These are phyloP conservation scores for Agrochola lychnidis DNA, from an alignment of 2,888 invertebrate genomes.

Conservation along the genomic window DNA sequence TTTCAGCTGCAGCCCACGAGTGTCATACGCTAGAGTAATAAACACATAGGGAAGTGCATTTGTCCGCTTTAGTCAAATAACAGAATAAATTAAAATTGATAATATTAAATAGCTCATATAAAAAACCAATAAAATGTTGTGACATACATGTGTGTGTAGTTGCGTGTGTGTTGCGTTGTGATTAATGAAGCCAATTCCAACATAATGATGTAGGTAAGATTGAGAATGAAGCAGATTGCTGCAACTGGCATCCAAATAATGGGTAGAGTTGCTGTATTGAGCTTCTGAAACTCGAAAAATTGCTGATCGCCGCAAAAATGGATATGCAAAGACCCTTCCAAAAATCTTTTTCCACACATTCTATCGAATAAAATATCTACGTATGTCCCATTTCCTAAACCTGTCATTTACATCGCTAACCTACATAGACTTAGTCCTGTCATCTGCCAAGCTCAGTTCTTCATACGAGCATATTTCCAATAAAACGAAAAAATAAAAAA, in stretches of 20 bases:
- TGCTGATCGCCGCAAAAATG: not conserved
- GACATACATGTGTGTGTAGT: too few relatives aligned
- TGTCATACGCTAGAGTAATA: too few relatives aligned
- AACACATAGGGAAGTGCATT: too few relatives aligned
- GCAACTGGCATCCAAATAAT: not conserved
- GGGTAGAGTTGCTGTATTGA: not conserved
- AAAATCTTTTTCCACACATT: not conserved
- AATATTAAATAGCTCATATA: too few relatives aligned
- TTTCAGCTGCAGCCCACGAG: too few relatives aligned
- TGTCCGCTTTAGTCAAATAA: too few relatives aligned
- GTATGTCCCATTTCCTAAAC: conserved; percentile 9
- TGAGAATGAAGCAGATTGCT: too few relatives aligned
- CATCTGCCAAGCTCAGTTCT: conserved; percentile 36
- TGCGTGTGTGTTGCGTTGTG: too few relatives aligned
- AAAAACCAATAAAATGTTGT: too few relatives aligned
- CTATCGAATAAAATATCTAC: not conserved
- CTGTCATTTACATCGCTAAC: conserved; percentile 38
- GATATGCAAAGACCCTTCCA: not conserved
- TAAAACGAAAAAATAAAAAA: not conserved
- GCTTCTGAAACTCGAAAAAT: not conserved
- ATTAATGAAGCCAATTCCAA: too few relatives aligned
- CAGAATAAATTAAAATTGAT: too few relatives aligned
- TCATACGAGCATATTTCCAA: not conserved
- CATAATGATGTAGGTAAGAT: too few relatives aligned
- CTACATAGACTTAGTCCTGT: conserved; percentile 1